Base-by-base conservation (phyloP, 2,113 vertebrate species). In the Callithrix jacchus region DNA sequence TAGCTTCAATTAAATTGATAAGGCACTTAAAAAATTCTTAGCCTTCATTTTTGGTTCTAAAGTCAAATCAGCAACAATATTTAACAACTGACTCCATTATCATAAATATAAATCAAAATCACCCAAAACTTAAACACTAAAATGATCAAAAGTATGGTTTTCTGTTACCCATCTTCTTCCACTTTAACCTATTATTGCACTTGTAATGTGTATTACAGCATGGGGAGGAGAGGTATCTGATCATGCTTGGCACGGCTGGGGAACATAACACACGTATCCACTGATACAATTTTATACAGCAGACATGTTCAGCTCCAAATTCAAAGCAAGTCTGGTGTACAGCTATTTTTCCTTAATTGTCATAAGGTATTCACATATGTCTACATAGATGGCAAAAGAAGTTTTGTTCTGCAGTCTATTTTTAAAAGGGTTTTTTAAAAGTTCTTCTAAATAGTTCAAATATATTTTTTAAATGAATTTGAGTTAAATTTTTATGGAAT, bases 21-120 rank as follows among this genome's bases (percentile, higher is more conserved):
- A 94, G 56, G 5, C 20, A 56, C 70, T 92, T 82, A 64, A 68
- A 61, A 40, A 5, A 85, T 70, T 13, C 61, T 81, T 73, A 85
- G 18, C 37, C 35, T 95, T 95, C 84, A 93, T 89, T 58, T 93
- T 84, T 49, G 14, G 25, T 88, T 95, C 73, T 87, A 68, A 82
- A 91, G 66, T 86, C 58, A 32, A 61, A 32, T 95, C 88, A 95
- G 14, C 37, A 92, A 54, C 74, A 54, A 42, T 6, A 64, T 77
- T 47, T 89, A 89, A 86, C 7, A 84, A 49, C 13, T 25, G 20
- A 14, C 40, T 45, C 32, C 81, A 54, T 42, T 70, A 32, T 76
- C 93, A 42, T 84, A 86, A 88, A 68, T 94, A 56, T 37, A 87
- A 91, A 87, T 64, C 79, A 32, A 47, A 77, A 42, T 9, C 45